phyloP scores from a whole-genome alignment of 2,888 invertebrate species.

The Monopis laevigella region DNA sequence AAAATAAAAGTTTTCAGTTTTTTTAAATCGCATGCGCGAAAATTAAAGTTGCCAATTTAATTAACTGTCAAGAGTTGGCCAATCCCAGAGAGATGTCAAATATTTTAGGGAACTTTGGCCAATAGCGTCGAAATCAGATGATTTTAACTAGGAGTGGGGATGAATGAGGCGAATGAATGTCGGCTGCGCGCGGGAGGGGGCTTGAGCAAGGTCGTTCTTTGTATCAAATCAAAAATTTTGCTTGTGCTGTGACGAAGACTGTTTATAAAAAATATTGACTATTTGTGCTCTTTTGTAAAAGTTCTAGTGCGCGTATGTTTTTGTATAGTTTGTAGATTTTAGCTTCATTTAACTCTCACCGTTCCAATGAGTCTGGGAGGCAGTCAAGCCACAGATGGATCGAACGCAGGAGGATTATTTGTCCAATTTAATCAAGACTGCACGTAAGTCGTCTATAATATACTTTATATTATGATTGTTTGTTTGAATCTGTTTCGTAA shows the following conservation, averaged over 20 bases:
- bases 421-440: constrained; percentile 98
- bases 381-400: constrained; percentile 74
- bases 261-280: constrained; percentile 49
- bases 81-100: too few species aligned
- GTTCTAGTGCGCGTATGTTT: constrained; percentile 44
- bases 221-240: constrained; percentile 66
- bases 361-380: constrained; percentile 88
- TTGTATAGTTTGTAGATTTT: constrained; percentile 39
- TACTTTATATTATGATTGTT: too few species aligned
- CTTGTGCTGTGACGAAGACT: constrained; percentile 44
- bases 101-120: constrained; percentile 11
- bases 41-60: background rate
- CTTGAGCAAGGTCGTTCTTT: constrained; percentile 73
- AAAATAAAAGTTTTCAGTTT: too few species aligned
- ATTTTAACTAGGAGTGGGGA: constrained; percentile 17
- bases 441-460: constrained; percentile 78
- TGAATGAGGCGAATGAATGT: constrained; percentile 24
- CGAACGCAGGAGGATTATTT: constrained; percentile 87
- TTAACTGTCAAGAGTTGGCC: too few species aligned
- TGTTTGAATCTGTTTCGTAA: background rate
- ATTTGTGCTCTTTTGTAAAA: constrained; percentile 41
- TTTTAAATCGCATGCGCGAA: constrained; percentile 5
- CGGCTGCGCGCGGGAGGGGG: constrained; percentile 45
- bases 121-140: constrained; percentile 20
- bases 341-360: constrained; percentile 45